A percentile compares a stretch with the other conserved stretches of the same genome.
Evolutionary conservation across 2,888 invertebrate genomes (phyloP).

Genomic region (Rhagonycha lutea): DNA sequence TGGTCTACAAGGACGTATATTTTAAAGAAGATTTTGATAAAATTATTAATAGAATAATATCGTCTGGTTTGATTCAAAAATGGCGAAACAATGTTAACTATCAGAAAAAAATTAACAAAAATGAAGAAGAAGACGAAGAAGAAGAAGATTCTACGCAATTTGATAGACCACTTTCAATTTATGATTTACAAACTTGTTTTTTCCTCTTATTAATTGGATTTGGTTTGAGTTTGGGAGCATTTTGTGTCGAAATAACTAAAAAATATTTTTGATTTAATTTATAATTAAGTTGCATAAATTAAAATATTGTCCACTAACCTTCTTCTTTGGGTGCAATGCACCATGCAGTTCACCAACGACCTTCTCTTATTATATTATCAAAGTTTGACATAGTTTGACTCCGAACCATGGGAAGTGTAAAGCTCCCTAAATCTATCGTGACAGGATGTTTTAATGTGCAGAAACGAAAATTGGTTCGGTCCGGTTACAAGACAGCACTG

Average conservation of each 20-base stretch:
- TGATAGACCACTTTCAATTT: constrained; percentile 41
- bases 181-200: constrained; percentile 51
- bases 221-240: constrained; percentile 33
- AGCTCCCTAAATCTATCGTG: too few species aligned
- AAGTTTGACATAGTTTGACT: too few species aligned
- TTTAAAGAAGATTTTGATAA: constrained; percentile 44
- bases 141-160: background rate
- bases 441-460: too few species aligned
- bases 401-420: too few species aligned
- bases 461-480: too few species aligned
- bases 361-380: too few species aligned
- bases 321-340: too few species aligned
- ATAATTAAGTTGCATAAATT: too few species aligned
- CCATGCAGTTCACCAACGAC: too few species aligned
- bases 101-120: background rate
- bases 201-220: constrained; percentile 47
- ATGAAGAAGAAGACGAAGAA: background rate
- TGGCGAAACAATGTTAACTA: constrained; percentile 48
- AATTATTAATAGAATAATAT: constrained; percentile 44
- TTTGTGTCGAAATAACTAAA: constrained; percentile 20
- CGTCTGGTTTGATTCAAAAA: constrained; percentile 48
- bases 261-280: background rate
- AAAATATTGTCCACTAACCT: too few species aligned
- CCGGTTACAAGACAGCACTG: too few species aligned
- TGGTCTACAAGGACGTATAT: constrained; percentile 47